Evolutionary conservation across 2,888 invertebrate genomes (phyloP).

Genomic region (Bombyx huttoni): DNA sequence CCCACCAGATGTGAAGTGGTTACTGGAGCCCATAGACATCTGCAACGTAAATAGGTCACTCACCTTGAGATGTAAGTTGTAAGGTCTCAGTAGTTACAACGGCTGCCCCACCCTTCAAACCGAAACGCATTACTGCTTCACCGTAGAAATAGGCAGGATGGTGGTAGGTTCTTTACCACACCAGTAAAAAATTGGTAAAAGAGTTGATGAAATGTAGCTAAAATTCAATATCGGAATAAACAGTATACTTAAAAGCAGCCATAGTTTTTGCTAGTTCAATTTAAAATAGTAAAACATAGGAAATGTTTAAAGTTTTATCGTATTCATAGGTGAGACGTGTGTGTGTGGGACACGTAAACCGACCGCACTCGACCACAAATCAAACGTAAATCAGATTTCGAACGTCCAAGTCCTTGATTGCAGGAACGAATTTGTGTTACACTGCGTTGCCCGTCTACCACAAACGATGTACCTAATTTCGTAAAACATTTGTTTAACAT

Average conservation of each 20-base stretch:
- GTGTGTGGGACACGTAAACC: slow-evolving; percentile 9
- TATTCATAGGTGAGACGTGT: not conserved
- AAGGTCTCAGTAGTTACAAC: too few relatives aligned
- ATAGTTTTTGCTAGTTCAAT: not conserved
- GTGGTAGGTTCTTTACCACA: too few relatives aligned
- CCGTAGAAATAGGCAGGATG: too few relatives aligned
- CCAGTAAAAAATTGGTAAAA: too few relatives aligned
- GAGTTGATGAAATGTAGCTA: too few relatives aligned
- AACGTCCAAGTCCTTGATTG: slow-evolving; percentile 55
- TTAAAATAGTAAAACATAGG: not conserved
- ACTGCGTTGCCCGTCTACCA: slow-evolving; percentile 26
- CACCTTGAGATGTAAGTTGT: too few relatives aligned
- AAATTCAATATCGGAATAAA: too few relatives aligned
- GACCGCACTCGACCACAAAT: slow-evolving; percentile 50
- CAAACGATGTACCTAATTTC: slow-evolving; percentile 37
- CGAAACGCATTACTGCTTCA: too few relatives aligned
- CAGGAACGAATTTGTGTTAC: slow-evolving; percentile 46
- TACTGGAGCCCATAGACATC: too few relatives aligned
- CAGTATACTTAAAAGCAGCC: not conserved
- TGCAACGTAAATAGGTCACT: too few relatives aligned
- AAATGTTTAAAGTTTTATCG: not conserved
- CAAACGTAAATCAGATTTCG: slow-evolving; percentile 65
- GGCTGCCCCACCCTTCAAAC: too few relatives aligned
- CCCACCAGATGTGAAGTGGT: too few relatives aligned
- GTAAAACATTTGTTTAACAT: slow-evolving; percentile 16